phyloP scores from a whole-genome alignment of 1,140 invertebrate genomes.

The Zeugodacus cucurbitae region DNA sequence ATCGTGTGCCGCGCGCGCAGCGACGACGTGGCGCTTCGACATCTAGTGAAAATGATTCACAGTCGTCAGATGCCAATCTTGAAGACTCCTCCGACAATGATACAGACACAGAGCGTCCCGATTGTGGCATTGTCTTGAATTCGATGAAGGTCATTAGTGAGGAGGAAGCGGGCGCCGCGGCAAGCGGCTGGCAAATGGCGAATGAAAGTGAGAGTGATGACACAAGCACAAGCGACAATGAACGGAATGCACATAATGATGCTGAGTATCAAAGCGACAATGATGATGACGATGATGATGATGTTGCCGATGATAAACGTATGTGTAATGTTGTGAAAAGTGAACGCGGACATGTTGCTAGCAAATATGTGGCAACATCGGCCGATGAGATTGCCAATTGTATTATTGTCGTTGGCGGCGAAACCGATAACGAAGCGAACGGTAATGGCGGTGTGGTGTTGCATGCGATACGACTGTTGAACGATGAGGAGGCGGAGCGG shows the following conservation, averaged over 20 bases:
- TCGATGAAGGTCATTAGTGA: constrained; percentile 64
- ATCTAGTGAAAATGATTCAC: constrained; percentile 73
- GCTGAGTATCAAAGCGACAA: neutral
- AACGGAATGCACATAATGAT: constrained; percentile 20
- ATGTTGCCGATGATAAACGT: constrained; percentile 39
- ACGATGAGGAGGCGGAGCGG: constrained; percentile 44
- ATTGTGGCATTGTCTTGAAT: constrained; percentile 66
- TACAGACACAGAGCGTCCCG: constrained; percentile 67
- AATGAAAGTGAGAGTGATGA: constrained; percentile 40
- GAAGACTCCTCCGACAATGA: constrained; percentile 70
- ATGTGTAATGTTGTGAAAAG: constrained; percentile 55
- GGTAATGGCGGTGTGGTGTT: constrained; percentile 53
- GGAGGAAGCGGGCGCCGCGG: neutral
- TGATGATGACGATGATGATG: neutral
- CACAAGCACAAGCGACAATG: constrained; percentile 34
- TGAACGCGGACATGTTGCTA: constrained; percentile 49
- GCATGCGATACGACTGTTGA: constrained; percentile 43
- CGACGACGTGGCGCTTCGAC: constrained; percentile 3
- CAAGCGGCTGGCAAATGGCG: neutral
- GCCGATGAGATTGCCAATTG: constrained; percentile 62
- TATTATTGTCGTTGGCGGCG: constrained; percentile 62
- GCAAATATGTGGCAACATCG: constrained; percentile 47
- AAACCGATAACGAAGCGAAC: constrained; percentile 54
- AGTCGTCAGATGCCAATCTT: constrained; percentile 68
- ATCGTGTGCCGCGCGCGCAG: constrained; percentile 60